A percentile compares a stretch with the other conserved stretches of the same genome.
These are phyloP conservation scores for Lutjanus argentimaculatus DNA, from an alignment of 2,797 vertebrate genomes.

Conservation along the genomic window DNA sequence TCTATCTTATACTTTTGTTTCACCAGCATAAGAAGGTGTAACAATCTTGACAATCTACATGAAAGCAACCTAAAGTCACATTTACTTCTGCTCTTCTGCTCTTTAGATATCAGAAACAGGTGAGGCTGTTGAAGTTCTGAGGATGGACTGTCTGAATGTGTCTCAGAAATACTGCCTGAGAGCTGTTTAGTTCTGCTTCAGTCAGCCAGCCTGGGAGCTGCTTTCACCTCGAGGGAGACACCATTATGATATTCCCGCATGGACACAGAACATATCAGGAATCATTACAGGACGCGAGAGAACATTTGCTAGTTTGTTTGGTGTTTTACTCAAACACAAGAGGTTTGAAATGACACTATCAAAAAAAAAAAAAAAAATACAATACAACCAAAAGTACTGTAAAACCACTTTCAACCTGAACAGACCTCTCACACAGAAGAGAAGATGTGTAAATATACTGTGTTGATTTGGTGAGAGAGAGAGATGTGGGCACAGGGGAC, in stretches of 20 bases:
- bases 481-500: neutral
- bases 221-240: neutral
- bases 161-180: neutral
- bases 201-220: neutral
- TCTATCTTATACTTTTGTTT: neutral
- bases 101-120: neutral
- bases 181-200: neutral
- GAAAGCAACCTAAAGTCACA: neutral
- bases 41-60: neutral
- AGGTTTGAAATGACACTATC: neutral
- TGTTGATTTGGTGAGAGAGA: neutral
- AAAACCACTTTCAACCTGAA: neutral
- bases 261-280: neutral
- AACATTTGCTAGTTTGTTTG: neutral
- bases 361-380: neutral
- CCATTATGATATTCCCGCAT: neutral
- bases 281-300: neutral
- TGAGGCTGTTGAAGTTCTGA: neutral
- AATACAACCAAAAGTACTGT: neutral
- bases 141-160: conserved; percentile 1
- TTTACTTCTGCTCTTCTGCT: neutral
- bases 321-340: neutral
- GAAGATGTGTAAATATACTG: neutral
- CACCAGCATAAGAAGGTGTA: neutral
- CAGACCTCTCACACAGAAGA: neutral